These are phyloP conservation scores for Thalassaphorura encarpata DNA, from an alignment of 1,140 invertebrate species.

Conservation along the genomic window DNA sequence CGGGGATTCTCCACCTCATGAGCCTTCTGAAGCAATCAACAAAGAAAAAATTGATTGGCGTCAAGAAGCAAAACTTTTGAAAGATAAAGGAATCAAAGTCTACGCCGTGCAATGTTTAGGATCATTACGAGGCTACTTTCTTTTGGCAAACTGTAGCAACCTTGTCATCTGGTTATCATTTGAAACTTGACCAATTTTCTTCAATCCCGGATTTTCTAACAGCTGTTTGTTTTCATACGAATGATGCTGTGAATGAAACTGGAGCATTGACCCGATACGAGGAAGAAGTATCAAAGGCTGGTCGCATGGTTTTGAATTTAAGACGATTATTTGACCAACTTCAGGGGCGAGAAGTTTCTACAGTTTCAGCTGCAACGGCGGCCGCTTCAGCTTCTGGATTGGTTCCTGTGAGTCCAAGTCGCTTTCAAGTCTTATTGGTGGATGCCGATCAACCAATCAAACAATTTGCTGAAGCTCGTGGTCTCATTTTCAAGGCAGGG, in stretches of 20 bases:
- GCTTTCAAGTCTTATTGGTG: slow-evolving; percentile 13
- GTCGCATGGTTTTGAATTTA: slow-evolving; percentile 15
- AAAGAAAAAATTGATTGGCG: slow-evolving; percentile 14
- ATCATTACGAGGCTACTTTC: not conserved
- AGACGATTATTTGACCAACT: slow-evolving; percentile 10
- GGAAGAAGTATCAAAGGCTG: slow-evolving; percentile 1
- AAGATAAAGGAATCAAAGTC: slow-evolving; percentile 14
- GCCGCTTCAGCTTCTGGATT: not conserved
- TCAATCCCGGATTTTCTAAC: slow-evolving; percentile 16
- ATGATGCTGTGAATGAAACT: not conserved
- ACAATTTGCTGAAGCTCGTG: slow-evolving; percentile 6
- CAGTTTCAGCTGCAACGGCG: not conserved
- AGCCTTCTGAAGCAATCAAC: not conserved
- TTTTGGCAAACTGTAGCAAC: slow-evolving; percentile 10
- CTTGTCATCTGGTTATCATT: slow-evolving; percentile 13
- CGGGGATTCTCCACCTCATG: slow-evolving; percentile 17
- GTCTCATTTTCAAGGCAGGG: slow-evolving; percentile 12
- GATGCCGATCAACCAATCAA: slow-evolving; percentile 12
- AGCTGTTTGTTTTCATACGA: slow-evolving; percentile 13
- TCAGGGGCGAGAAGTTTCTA: not conserved
- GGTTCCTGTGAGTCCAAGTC: slow-evolving; percentile 11
- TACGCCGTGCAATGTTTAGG: slow-evolving; percentile 14
- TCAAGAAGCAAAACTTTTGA: slow-evolving; percentile 5
- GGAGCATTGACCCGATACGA: not conserved
- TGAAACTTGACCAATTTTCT: slow-evolving; percentile 13